phyloP scores from a whole-genome alignment of 2,113 vertebrate genomes.

The Platichthys stellatus region DNA sequence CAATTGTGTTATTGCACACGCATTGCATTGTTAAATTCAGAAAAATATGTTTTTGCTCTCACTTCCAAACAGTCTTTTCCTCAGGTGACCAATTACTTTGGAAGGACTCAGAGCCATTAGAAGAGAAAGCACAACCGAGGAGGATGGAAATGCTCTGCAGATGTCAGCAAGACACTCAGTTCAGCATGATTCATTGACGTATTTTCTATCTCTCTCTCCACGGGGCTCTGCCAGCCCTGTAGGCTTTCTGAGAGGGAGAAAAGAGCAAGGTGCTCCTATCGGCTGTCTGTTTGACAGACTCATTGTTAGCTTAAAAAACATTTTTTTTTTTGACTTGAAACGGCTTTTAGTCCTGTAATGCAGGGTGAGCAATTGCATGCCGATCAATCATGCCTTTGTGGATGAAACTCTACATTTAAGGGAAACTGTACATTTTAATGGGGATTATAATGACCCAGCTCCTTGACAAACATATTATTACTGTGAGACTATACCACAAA shows the following conservation, averaged over 20 bases:
- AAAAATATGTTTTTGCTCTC: conserved; percentile 5
- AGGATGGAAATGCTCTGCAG: conserved; percentile 22
- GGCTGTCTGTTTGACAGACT: conserved; percentile 24
- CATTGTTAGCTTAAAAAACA: conserved; percentile 8
- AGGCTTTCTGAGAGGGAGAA: background rate
- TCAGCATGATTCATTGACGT: conserved; percentile 25
- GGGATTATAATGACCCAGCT: conserved; percentile 7
- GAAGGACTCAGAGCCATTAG: conserved; percentile 12
- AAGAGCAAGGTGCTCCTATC: background rate
- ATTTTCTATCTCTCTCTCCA: conserved; percentile 8
- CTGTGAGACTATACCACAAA: background rate
- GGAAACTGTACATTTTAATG: background rate
- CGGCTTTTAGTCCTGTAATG: conserved; percentile 12
- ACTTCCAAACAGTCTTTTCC: background rate
- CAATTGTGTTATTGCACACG: background rate
- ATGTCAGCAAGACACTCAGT: conserved; percentile 23
- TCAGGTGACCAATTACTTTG: conserved; percentile 38
- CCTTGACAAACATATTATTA: background rate
- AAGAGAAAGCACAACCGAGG: background rate
- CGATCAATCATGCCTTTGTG: conserved; percentile 2
- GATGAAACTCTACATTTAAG: background rate
- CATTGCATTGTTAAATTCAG: background rate
- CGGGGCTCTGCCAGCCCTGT: conserved; percentile 6
- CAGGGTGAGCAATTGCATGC: background rate
- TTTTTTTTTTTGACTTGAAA: background rate